phyloP scores from a whole-genome alignment of 2,113 vertebrate genomes.

The Nannobrachium achirus region DNA sequence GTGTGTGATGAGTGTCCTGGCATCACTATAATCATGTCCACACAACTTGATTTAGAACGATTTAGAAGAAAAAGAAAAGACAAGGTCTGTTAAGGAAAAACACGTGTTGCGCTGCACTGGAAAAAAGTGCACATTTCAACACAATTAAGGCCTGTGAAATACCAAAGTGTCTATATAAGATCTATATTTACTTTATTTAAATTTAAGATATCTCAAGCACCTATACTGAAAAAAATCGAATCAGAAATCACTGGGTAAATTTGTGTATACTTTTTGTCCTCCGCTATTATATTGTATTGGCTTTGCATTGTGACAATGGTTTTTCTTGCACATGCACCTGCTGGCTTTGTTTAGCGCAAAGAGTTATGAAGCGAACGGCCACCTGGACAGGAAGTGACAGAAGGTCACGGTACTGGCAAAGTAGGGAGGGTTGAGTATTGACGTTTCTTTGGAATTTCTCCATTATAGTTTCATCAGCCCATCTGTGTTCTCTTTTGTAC shows the following conservation, averaged over 20 bases:
- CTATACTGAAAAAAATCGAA: constrained; percentile 70
- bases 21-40: constrained; percentile 68
- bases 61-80: constrained; percentile 26
- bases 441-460: constrained; percentile 50
- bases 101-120: constrained; percentile 45
- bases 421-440: constrained; percentile 51
- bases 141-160: constrained; percentile 67
- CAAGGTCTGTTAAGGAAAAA: constrained; percentile 57
- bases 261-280: constrained; percentile 51
- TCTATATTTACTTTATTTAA: constrained; percentile 70
- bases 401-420: constrained; percentile 68
- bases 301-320: constrained; percentile 70
- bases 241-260: constrained; percentile 71
- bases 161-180: constrained; percentile 80
- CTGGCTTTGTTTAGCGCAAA: constrained; percentile 58
- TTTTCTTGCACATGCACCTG: constrained; percentile 66
- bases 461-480: constrained; percentile 59
- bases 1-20: constrained; percentile 64
- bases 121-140: constrained; percentile 46
- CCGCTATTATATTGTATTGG: constrained; percentile 57
- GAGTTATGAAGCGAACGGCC: constrained; percentile 43
- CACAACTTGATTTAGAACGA: constrained; percentile 60
- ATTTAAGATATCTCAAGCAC: constrained; percentile 62
- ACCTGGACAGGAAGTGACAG: constrained; percentile 44
- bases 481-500: constrained; percentile 69